Evolutionary conservation across 2,888 invertebrate species (phyloP), one percentile per base, ranked within the genome.

Genomic region (Clivina fossor): DNA sequence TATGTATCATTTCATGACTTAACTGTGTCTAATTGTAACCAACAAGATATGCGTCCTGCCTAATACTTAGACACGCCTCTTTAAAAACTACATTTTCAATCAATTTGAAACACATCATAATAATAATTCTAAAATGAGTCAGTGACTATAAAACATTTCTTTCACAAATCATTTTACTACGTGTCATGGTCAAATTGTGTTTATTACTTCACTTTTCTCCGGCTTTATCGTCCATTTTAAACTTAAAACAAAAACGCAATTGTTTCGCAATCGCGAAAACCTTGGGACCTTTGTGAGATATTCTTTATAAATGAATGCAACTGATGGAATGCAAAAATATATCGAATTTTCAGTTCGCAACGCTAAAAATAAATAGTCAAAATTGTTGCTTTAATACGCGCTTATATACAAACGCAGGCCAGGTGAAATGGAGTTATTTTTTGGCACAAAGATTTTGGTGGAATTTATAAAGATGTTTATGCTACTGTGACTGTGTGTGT

Each of bases 301-400:
- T 49, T 49, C 49, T 49, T 49, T 49, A 40, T 38, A 40, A 49
- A 49, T 49, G 49, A 49, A 28, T 49, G 49, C 40, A 38, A 26
- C 19, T 37, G 24, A 38, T 30, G 49, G 49, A 49, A 49, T 49
- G 40, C 49, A 49, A 49, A 48, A 49, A 38, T 13, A n/a, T n/a
- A n/a, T n/a, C n/a, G 30, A 37, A 37, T 48, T 49, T 47, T 49
- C 30, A 49, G 49, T 13, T 13, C 28, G 49, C n/a, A 4, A 5
- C 11, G 38, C 11, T 49, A 49, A n/a, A n/a, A n/a, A n/a, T 49
- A 26, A 28, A 49, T 49, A 49, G 48, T n/a, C n/a, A 8, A n/a
- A n/a, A n/a, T n/a, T n/a, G n/a, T n/a, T n/a, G n/a, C n/a, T n/a
- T n/a, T n/a, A n/a, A n/a, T n/a, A n/a, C n/a, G n/a, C n/a, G n/a